Evolutionary conservation across 2,888 invertebrate genomes (phyloP).

Genomic region (Ophioninae sp.): DNA sequence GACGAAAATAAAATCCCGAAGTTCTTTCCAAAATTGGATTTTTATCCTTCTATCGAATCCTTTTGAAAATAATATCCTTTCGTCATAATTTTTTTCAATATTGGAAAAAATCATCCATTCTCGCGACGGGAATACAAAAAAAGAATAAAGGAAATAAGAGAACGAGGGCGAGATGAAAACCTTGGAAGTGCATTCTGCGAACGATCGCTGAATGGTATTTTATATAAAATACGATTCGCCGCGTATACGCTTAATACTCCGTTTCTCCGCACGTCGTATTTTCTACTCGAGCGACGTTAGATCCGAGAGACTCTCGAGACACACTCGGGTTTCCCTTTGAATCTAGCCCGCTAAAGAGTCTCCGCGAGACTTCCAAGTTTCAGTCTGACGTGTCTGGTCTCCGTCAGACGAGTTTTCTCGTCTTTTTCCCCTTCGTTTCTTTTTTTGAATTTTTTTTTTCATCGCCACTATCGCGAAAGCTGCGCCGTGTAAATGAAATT

Average conservation of each 20-base stretch:
- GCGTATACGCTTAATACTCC: conserved; percentile 13
- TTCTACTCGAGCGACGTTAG: conserved; percentile 57
- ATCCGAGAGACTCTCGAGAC: conserved; percentile 24
- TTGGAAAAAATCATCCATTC: background rate
- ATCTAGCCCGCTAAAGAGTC: conserved; percentile 47
- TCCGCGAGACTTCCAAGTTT: conserved; percentile 26
- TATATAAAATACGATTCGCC: conserved; percentile 9
- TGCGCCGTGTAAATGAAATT: conserved; percentile 45
- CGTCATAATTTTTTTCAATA: background rate
- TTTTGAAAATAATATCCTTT: background rate
- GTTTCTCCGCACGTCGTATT: conserved; percentile 47
- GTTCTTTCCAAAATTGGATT: background rate
- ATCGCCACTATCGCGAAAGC: conserved; percentile 36
- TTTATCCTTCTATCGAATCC: background rate
- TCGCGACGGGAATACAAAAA: background rate
- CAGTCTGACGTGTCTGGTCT: conserved; percentile 17
- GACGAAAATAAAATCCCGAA: background rate
- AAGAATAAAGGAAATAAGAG: conserved; percentile 9
- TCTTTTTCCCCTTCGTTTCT: conserved; percentile 3
- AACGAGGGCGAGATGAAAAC: conserved; percentile 21
- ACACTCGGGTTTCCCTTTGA: conserved; percentile 56
- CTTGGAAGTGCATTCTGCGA: conserved; percentile 32
- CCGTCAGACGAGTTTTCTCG: conserved; percentile 34
- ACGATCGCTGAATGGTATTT: conserved; percentile 46
- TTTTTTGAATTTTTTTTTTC: background rate